Conservation (phyloP, 2,797 vertebrate species). For the Gallirallus australis region DNA sequence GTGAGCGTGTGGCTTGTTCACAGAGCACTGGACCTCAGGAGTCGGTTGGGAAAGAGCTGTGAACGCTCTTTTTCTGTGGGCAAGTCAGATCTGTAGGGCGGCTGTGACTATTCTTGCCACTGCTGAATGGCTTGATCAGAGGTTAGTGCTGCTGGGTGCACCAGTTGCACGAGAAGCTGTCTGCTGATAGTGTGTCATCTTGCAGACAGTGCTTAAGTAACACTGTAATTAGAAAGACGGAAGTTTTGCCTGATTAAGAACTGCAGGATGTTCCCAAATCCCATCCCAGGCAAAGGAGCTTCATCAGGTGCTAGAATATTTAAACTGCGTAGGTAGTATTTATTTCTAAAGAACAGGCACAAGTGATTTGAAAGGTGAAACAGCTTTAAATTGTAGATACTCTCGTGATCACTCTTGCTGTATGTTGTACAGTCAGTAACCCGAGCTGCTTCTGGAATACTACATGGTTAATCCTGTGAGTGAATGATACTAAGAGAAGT, state of each 20-base stretch:
- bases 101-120: neutral
- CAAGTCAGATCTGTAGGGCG: neutral
- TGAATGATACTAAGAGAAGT: neutral
- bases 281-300: neutral
- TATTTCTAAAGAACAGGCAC: neutral
- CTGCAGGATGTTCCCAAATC: neutral
- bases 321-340: neutral
- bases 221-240: neutral
- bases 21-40: neutral
- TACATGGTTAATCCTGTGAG: neutral
- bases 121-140: neutral
- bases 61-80: neutral
- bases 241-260: neutral
- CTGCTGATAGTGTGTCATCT: accelerated
- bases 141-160: neutral
- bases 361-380: neutral
- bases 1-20: neutral
- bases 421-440: neutral
- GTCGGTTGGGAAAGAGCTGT: neutral
- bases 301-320: neutral
- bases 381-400: neutral
- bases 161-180: neutral
- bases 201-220: neutral
- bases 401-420: neutral
- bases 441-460: neutral